These are phyloP conservation scores for Urocynchramus pylzowi DNA, from an alignment of 2,113 vertebrate genomes.

Conservation along the genomic window DNA sequence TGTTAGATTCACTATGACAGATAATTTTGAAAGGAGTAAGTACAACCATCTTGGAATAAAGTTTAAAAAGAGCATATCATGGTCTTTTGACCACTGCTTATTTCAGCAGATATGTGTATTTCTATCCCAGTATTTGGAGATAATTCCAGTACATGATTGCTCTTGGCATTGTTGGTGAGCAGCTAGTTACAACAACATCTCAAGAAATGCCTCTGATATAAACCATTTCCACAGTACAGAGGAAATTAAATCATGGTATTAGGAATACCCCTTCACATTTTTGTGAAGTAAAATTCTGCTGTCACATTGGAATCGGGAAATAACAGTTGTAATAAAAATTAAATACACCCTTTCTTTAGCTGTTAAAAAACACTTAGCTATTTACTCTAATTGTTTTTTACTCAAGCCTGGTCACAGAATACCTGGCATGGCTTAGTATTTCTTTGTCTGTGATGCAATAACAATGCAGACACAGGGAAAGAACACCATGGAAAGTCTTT, in stretches of 20 bases:
- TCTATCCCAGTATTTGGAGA: not conserved
- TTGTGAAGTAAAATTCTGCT: not conserved
- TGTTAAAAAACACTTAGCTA: not conserved
- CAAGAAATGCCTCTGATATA: not conserved
- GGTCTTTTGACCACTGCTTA: not conserved
- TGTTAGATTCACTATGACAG: not conserved
- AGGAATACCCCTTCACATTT: not conserved
- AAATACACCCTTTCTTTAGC: not conserved
- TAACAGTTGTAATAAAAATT: not conserved
- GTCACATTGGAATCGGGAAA: not conserved
- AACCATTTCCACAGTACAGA: not conserved
- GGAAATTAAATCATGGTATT: not conserved
- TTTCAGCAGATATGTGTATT: not conserved
- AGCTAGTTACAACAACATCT: not conserved
- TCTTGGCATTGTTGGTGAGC: not conserved
- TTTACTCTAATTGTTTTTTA: not conserved
- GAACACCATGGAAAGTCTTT: not conserved
- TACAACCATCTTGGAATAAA: not conserved
- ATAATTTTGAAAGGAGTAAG: not conserved
- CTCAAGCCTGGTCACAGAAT: not conserved
- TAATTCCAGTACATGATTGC: not conserved
- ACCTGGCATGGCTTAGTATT: not conserved
- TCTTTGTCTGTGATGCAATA: not conserved
- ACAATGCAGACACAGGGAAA: not conserved
- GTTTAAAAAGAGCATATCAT: not conserved